phyloP scores from a whole-genome alignment of 2,888 invertebrate species.

The Rapana venosa region DNA sequence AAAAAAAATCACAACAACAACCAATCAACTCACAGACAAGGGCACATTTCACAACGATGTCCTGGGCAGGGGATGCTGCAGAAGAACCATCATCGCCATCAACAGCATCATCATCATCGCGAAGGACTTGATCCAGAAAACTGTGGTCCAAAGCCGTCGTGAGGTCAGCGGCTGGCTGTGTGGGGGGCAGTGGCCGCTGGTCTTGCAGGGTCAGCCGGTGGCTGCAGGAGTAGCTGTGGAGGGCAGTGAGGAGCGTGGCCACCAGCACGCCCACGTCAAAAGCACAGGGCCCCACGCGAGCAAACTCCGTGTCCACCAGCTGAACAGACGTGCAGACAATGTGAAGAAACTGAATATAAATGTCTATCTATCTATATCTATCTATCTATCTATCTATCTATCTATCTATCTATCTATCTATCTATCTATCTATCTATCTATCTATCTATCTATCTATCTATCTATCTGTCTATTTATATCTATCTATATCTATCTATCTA shows the following conservation, averaged over 20 bases:
- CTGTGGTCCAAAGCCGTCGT: neutral
- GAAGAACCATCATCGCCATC: neutral
- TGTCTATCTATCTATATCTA: too few species aligned
- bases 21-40: neutral
- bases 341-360: neutral
- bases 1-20: neutral
- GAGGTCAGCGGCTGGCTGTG: neutral
- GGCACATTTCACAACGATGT: constrained; percentile 16
- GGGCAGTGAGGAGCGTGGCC: constrained; percentile 34
- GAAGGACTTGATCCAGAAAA: too few species aligned
- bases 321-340: neutral
- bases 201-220: neutral
- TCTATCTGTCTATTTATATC: too few species aligned
- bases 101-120: neutral
- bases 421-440: too few species aligned
- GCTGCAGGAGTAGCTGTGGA: constrained; percentile 1
- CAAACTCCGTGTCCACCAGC: constrained; percentile 41
- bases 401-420: too few species aligned
- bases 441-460: too few species aligned
- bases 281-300: constrained; percentile 39
- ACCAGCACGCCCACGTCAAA: constrained; percentile 36
- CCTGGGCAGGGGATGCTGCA: neutral
- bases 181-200: neutral
- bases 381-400: too few species aligned
- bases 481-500: too few species aligned